phyloP scores from a whole-genome alignment of 2,113 vertebrate genomes.

The Anolis carolinensis region DNA sequence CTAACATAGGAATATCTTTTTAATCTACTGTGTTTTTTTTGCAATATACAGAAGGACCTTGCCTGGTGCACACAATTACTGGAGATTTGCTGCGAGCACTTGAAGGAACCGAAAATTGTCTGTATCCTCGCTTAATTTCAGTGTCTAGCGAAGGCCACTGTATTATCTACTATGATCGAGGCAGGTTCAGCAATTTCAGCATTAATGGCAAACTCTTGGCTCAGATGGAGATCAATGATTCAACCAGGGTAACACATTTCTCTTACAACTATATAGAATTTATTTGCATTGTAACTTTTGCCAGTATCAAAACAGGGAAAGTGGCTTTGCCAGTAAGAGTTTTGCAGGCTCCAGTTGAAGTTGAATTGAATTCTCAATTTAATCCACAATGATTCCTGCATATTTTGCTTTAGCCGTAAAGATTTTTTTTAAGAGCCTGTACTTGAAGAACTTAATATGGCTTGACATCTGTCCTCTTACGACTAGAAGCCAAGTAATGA shows the following conservation, averaged over 20 bases:
- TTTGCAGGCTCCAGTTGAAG: slow-evolving; percentile 12
- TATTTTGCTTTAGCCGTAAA: slow-evolving; percentile 28
- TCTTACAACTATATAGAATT: slow-evolving; percentile 37
- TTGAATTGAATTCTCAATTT: slow-evolving; percentile 30
- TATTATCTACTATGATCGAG: slow-evolving; percentile 95
- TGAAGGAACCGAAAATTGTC: slow-evolving; percentile 91
- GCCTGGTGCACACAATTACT: slow-evolving; percentile 98
- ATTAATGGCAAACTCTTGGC: slow-evolving; percentile 97
- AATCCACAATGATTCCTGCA: background rate
- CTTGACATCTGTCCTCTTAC: slow-evolving; percentile 46
- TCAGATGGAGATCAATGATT: slow-evolving; percentile 97
- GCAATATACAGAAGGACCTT: slow-evolving; percentile 88
- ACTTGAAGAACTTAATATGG: slow-evolving; percentile 33
- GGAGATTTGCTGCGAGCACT: slow-evolving; percentile 94
- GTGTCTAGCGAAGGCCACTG: slow-evolving; percentile 99
- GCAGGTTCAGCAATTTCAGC: slow-evolving; percentile 97
- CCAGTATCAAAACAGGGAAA: slow-evolving; percentile 18
- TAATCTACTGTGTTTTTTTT: slow-evolving; percentile 52
- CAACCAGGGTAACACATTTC: slow-evolving; percentile 84
- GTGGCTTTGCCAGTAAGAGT: slow-evolving; percentile 3
- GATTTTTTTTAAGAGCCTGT: slow-evolving; percentile 25
- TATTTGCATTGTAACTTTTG: background rate
- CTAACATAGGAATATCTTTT: slow-evolving; percentile 28
- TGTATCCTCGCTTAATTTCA: slow-evolving; percentile 89
- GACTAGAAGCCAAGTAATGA: slow-evolving; percentile 49